phyloP scores from a whole-genome alignment of 1,140 invertebrate species.

The Leptinotarsa lineolata region DNA sequence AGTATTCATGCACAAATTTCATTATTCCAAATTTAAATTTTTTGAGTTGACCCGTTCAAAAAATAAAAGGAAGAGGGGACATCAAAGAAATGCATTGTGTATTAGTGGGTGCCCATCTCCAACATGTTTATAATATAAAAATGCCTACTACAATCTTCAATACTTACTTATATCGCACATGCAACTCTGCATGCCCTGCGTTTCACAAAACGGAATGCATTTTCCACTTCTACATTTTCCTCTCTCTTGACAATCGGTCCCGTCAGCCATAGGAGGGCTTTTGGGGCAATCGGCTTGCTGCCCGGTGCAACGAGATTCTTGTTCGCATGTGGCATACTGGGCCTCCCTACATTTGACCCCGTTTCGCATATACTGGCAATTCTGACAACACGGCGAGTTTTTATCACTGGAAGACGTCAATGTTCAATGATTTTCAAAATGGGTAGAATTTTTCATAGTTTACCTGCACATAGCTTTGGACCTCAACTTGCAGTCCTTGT shows the following conservation, averaged over 20 bases:
- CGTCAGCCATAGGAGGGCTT: constrained; percentile 85
- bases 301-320: constrained; percentile 81
- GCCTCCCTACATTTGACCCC: constrained; percentile 85
- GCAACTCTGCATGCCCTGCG: constrained; percentile 87
- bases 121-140: too few relatives aligned
- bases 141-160: background rate
- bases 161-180: constrained; percentile 89
- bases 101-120: too few relatives aligned
- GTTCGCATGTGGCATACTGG: constrained; percentile 86
- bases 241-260: constrained; percentile 83
- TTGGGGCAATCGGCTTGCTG: constrained; percentile 72
- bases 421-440: background rate
- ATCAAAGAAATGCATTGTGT: too few relatives aligned
- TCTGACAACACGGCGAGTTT: constrained; percentile 91
- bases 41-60: too few relatives aligned
- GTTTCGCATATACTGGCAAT: constrained; percentile 81
- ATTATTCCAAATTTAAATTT: too few relatives aligned
- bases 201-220: constrained; percentile 92
- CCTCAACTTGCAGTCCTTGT: constrained; percentile 88
- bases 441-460: background rate
- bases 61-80: too few relatives aligned
- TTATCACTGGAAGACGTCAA: constrained; percentile 73
- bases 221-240: constrained; percentile 84
- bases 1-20: too few relatives aligned
- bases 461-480: constrained; percentile 85